A percentile compares a stretch with the other conserved stretches of the same genome.
phyloP scores from a whole-genome alignment of 2,888 invertebrate species.

The Holacanthella duospinosa region DNA sequence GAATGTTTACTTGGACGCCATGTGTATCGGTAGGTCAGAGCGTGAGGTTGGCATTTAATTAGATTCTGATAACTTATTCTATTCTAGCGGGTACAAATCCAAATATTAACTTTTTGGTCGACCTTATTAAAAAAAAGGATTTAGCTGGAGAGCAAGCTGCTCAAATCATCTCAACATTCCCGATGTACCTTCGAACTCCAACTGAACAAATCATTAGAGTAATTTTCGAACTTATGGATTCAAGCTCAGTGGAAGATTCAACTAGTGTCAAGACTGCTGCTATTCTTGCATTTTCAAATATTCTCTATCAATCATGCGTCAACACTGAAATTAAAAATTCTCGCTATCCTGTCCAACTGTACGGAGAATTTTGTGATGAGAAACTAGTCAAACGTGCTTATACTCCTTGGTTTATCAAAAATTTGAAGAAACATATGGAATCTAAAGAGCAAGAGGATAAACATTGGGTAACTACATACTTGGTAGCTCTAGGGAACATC shows the following conservation, averaged over 20 bases:
- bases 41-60: background rate
- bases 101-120: conserved; percentile 2
- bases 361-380: conserved; percentile 36
- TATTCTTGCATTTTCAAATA: conserved; percentile 38
- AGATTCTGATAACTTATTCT: background rate
- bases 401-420: conserved; percentile 27
- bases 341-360: conserved; percentile 36
- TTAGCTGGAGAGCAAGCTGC: conserved; percentile 37
- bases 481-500: conserved; percentile 41
- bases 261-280: conserved; percentile 34
- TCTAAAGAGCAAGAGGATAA: conserved; percentile 18
- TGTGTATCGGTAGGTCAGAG: conserved; percentile 13
- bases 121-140: conserved; percentile 37
- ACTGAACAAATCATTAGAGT: conserved; percentile 39
- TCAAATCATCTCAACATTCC: conserved; percentile 38
- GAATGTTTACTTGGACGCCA: conserved; percentile 26
- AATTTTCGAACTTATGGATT: conserved; percentile 19
- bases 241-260: conserved; percentile 8
- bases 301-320: conserved; percentile 40
- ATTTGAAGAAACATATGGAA: conserved; percentile 20
- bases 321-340: conserved; percentile 27
- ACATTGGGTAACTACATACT: conserved; percentile 30
- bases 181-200: conserved; percentile 40
- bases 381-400: conserved; percentile 24
- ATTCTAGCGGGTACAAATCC: conserved; percentile 12